A percentile compares a stretch with the other conserved stretches of the same genome.
phyloP scores from a whole-genome alignment of 2,797 vertebrate genomes.

The Megalops cyprinoides region DNA sequence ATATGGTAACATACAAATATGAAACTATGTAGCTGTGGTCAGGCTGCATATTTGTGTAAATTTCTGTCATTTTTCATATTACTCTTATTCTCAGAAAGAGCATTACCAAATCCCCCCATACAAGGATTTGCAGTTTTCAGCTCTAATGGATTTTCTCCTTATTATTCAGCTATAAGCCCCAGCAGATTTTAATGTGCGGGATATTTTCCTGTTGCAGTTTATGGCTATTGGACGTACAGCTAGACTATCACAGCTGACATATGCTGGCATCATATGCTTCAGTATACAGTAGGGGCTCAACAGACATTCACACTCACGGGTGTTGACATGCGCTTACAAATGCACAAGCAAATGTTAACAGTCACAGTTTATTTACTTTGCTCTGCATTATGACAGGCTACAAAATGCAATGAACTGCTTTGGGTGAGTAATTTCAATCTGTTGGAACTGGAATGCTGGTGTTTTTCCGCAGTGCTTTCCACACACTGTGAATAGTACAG shows the following conservation, averaged over 20 bases:
- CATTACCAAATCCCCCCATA: neutral
- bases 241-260: constrained; percentile 49
- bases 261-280: constrained; percentile 10
- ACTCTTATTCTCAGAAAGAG: constrained; percentile 17
- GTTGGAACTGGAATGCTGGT: neutral
- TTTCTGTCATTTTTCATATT: neutral
- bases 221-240: constrained; percentile 50
- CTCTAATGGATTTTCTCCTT: constrained; percentile 62
- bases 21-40: neutral
- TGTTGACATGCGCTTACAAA: neutral
- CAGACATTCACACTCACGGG: constrained; percentile 34
- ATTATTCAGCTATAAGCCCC: constrained; percentile 65
- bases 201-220: constrained; percentile 55
- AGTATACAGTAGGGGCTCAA: constrained; percentile 34
- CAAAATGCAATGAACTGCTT: constrained; percentile 80
- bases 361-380: constrained; percentile 33
- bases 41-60: neutral
- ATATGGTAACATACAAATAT: too few species aligned
- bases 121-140: constrained; percentile 36
- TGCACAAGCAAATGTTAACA: neutral
- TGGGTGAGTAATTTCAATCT: constrained; percentile 76
- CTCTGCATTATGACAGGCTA: constrained; percentile 55
- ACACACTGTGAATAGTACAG: neutral
- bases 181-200: constrained; percentile 51
- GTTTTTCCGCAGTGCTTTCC: neutral